phyloP scores from a whole-genome alignment of 2,888 invertebrate species.

The Meghimatium bilineatum region DNA sequence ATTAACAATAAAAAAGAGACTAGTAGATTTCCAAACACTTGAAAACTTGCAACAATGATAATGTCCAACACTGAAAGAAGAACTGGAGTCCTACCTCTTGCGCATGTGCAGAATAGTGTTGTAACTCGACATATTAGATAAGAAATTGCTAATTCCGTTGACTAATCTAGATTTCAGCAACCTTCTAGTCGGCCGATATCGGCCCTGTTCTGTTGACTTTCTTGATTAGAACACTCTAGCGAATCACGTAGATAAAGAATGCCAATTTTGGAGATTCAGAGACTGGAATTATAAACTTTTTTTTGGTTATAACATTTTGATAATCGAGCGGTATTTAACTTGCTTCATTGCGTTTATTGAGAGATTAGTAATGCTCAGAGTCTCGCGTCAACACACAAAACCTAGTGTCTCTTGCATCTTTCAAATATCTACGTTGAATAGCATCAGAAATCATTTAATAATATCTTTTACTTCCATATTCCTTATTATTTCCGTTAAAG shows the following conservation, averaged over 20 bases:
- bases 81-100: not conserved
- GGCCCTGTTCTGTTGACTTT: constrained; percentile 11
- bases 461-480: not conserved
- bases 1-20: no score
- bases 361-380: not conserved
- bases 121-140: constrained; percentile 13
- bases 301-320: not conserved
- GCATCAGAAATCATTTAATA: not conserved
- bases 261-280: not conserved
- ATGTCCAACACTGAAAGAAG: not conserved
- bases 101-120: not conserved
- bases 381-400: not conserved
- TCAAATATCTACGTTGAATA: not conserved
- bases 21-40: no score
- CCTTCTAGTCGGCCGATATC: constrained; percentile 10
- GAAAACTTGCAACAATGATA: not conserved
- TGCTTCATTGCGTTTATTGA: no score
- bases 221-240: constrained; percentile 14
- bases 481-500: not conserved
- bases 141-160: constrained; percentile 22
- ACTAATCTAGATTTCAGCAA: constrained; percentile 18
- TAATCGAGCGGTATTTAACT: constrained; percentile 22
- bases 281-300: constrained; percentile 34
- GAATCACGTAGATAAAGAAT: constrained; percentile 32
- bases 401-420: not conserved